Percentiles rank a stretch among this genome's conserved stretches.
phyloP scores from a whole-genome alignment of 1,140 invertebrate genomes.

The Camponotus floridanus region DNA sequence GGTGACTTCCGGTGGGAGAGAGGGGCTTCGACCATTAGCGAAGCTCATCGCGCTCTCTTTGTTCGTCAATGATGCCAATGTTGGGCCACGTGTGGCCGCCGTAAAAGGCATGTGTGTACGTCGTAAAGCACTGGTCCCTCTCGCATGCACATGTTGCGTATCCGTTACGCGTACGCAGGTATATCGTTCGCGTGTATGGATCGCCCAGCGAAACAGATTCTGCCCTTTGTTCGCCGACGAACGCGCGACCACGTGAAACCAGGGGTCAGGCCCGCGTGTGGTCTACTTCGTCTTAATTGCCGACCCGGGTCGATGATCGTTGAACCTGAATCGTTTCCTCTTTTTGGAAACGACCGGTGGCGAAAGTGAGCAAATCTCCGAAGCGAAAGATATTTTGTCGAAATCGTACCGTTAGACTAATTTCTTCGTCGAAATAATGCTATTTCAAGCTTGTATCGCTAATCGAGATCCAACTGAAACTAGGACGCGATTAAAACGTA shows the following conservation, averaged over 20 bases:
- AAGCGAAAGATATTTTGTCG: neutral
- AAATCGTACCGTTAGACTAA: neutral
- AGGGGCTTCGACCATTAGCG: neutral
- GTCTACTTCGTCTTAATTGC: slow-evolving; percentile 56
- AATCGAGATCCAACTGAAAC: no score
- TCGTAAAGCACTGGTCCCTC: slow-evolving; percentile 30
- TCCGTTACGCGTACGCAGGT: slow-evolving; percentile 50
- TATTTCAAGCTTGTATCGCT: no score
- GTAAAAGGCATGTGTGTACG: slow-evolving; percentile 9
- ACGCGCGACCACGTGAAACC: slow-evolving; percentile 21
- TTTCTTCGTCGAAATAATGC: neutral
- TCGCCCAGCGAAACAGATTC: slow-evolving; percentile 34
- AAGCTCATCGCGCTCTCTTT: slow-evolving; percentile 46
- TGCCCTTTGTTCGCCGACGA: slow-evolving; percentile 51
- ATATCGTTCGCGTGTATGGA: slow-evolving; percentile 24
- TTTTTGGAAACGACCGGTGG: slow-evolving; percentile 30
- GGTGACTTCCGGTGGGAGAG: neutral
- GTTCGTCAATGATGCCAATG: slow-evolving; percentile 51
- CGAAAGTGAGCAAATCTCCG: slow-evolving; percentile 3
- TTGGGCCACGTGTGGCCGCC: slow-evolving; percentile 36
- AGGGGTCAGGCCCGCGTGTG: slow-evolving; percentile 24
- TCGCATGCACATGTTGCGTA: slow-evolving; percentile 11
- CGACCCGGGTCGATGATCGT: slow-evolving; percentile 42
- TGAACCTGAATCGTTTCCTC: neutral
- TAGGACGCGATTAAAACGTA: no score